phyloP scores from a whole-genome alignment of 2,888 invertebrate species.

The Rutpela maculata region DNA sequence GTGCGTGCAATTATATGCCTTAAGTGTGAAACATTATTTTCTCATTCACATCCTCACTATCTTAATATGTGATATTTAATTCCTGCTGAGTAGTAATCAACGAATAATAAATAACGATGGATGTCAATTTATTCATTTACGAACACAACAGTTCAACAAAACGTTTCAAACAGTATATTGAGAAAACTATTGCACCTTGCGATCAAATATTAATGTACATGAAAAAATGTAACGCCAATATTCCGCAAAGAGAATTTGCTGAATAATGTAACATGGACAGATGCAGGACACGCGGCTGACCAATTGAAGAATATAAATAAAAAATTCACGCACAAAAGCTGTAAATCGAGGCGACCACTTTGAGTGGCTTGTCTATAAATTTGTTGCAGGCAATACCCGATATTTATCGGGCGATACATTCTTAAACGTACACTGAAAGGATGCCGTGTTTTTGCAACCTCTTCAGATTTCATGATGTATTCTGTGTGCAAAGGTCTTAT shows the following conservation, averaged over 20 bases:
- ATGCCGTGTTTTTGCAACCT: conserved; percentile 66
- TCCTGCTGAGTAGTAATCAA: too few relatives aligned
- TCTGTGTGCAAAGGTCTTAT: conserved; percentile 69
- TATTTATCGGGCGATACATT: conserved; percentile 65
- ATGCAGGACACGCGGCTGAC: conserved; percentile 64
- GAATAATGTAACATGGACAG: conserved; percentile 67
- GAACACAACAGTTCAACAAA: background rate
- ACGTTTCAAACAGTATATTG: background rate
- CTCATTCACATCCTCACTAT: too few relatives aligned
- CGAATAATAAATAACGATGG: background rate
- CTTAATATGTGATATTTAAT: too few relatives aligned
- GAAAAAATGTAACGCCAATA: conserved; percentile 50
- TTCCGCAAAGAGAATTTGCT: conserved; percentile 48
- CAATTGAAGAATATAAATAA: conserved; percentile 58
- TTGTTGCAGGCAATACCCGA: conserved; percentile 63
- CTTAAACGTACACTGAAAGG: conserved; percentile 65
- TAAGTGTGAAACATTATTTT: too few relatives aligned
- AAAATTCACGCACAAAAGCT: conserved; percentile 61
- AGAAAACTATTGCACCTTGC: conserved; percentile 53
- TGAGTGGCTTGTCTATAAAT: conserved; percentile 65
- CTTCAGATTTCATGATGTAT: conserved; percentile 70
- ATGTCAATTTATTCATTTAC: background rate
- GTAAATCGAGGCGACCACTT: conserved; percentile 64
- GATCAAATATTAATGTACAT: conserved; percentile 58
- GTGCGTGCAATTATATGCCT: too few relatives aligned